Evolutionary conservation across 2,113 vertebrate species (phyloP).

Genomic region (Mirza zaza): DNA sequence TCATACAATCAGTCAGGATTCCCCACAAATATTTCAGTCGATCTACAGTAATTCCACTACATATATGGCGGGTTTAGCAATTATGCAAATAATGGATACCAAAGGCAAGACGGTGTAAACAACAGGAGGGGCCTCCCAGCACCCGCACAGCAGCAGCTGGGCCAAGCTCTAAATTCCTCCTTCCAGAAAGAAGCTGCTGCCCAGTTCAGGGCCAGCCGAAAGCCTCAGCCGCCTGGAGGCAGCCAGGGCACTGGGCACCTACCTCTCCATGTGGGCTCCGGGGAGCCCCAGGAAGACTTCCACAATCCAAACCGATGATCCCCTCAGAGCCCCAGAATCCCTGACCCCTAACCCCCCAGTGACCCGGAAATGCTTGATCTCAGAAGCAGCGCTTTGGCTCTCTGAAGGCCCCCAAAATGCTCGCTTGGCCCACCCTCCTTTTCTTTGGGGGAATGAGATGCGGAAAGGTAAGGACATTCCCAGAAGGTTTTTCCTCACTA

Average conservation of each 20-base stretch:
- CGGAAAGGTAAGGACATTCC: background rate
- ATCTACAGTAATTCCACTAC: background rate
- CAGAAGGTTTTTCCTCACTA: background rate
- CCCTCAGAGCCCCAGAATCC: background rate
- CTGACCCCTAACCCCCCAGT: background rate
- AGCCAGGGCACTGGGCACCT: background rate
- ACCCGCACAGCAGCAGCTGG: background rate
- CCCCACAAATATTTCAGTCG: background rate
- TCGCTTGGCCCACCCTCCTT: background rate
- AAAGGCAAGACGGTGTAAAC: background rate
- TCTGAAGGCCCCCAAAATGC: background rate
- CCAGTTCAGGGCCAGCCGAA: background rate
- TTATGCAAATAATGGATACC: background rate
- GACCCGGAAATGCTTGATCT: background rate
- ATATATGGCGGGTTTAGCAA: background rate
- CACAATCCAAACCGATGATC: rapidly evolving
- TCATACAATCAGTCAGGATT: too few species aligned
- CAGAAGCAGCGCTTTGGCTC: background rate
- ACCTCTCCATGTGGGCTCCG: too few species aligned
- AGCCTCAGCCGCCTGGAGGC: background rate
- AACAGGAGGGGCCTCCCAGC: too few species aligned
- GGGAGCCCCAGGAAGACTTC: background rate
- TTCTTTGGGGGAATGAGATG: background rate
- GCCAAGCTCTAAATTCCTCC: background rate
- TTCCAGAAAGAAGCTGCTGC: background rate